A percentile compares a stretch with the other conserved stretches of the same genome.
phyloP scores from a whole-genome alignment of 2,113 vertebrate species.

The Tapirus terrestris region DNA sequence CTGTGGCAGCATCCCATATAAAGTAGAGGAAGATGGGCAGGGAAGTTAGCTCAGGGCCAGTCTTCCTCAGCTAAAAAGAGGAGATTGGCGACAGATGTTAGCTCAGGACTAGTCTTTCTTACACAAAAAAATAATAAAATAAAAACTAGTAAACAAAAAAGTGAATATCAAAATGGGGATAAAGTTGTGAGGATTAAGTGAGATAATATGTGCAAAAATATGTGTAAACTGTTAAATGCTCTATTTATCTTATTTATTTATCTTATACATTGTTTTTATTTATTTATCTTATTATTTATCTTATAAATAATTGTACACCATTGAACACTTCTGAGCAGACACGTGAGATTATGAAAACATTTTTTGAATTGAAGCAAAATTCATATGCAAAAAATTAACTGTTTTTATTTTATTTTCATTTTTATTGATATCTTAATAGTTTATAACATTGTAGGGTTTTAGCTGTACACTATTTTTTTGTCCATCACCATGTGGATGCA shows the following conservation, averaged over 20 bases:
- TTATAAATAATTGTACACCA: neutral
- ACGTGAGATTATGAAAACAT: neutral
- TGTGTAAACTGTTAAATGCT: neutral
- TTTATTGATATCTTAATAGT: too few relatives aligned
- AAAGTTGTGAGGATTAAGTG: neutral
- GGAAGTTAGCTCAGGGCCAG: too few relatives aligned
- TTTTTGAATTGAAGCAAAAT: neutral
- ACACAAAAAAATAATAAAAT: neutral
- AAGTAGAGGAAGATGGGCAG: too few relatives aligned
- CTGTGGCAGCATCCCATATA: too few relatives aligned
- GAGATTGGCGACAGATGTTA: too few relatives aligned
- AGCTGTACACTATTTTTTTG: too few relatives aligned
- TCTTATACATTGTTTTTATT: neutral
- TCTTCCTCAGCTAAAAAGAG: too few relatives aligned
- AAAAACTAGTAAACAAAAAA: neutral
- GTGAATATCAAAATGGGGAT: neutral
- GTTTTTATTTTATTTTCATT: neutral
- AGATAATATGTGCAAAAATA: neutral
- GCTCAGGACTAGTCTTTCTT: too few relatives aligned
- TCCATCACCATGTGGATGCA: too few relatives aligned
- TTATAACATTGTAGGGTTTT: too few relatives aligned
- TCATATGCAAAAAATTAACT: neutral
- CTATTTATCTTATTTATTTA: neutral
- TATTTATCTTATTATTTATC: constrained; percentile 15
- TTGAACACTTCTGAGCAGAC: neutral